phyloP scores from a whole-genome alignment of 1,140 invertebrate species.

The Oncopodura yosiiana region DNA sequence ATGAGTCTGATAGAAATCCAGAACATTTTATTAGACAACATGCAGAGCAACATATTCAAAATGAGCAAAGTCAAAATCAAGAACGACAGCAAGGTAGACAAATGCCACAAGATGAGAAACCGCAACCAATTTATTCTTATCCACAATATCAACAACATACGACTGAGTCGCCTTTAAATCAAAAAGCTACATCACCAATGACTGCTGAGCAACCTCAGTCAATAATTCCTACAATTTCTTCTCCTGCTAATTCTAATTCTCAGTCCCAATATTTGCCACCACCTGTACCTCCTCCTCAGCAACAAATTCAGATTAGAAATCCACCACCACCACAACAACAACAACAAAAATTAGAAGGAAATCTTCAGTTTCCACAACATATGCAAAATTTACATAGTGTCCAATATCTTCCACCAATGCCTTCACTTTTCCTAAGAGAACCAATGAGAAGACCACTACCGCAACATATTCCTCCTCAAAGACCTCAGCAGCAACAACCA shows the following conservation, averaged over 20 bases:
- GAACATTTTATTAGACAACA: neutral
- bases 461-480: no score
- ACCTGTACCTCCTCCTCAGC: neutral
- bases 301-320: neutral
- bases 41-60: neutral
- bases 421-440: no score
- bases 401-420: no score
- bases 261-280: slow-evolving; percentile 3
- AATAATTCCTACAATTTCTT: neutral
- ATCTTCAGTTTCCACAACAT: no score
- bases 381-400: no score
- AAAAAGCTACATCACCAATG: neutral
- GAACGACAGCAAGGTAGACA: neutral
- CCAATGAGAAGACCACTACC: no score
- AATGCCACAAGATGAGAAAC: neutral
- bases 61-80: slow-evolving; percentile 1
- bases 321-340: neutral
- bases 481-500: no score
- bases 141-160: neutral
- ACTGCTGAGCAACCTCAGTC: neutral
- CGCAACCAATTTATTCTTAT: neutral
- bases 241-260: neutral
- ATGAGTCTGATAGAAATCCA: neutral
- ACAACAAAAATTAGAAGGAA: no score
- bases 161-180: neutral